Evolutionary conservation across 1,140 invertebrate genomes (phyloP).

Genomic region (Magallana gigas): DNA sequence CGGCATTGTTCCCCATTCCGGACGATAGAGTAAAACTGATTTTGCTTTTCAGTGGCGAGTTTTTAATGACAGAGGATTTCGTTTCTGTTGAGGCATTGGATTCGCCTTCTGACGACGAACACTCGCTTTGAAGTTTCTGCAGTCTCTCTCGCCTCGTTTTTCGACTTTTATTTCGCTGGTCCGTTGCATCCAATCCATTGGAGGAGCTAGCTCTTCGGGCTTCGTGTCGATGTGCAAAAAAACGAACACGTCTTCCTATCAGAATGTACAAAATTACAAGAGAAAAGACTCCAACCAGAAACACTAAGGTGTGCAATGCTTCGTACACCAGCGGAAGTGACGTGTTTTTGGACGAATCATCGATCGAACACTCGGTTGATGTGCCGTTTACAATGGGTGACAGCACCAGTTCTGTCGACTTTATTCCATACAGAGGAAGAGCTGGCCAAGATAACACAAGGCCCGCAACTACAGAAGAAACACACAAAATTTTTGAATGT

Average conservation of each 20-base stretch:
- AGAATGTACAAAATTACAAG: constrained; percentile 49
- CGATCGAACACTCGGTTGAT: constrained; percentile 50
- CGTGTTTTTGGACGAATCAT: constrained; percentile 37
- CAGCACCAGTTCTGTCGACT: constrained; percentile 18
- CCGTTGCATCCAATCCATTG: constrained; percentile 1
- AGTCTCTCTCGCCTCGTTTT: constrained; percentile 33
- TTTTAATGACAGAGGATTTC: background rate
- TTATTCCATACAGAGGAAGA: constrained; percentile 64
- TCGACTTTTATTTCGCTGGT: background rate
- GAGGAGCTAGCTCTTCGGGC: constrained; percentile 40
- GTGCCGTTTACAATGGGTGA: background rate
- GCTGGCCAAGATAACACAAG: constrained; percentile 61
- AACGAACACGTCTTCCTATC: constrained; percentile 51
- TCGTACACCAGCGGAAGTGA: constrained; percentile 34
- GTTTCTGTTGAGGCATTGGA: constrained; percentile 10
- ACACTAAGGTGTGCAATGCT: constrained; percentile 18
- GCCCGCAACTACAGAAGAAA: constrained; percentile 50
- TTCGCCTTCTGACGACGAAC: background rate
- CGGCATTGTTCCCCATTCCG: background rate
- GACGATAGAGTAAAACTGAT: constrained; percentile 2
- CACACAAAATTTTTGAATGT: constrained; percentile 59
- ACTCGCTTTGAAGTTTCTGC: background rate
- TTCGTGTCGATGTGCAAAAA: constrained; percentile 53
- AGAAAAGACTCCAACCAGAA: constrained; percentile 31
- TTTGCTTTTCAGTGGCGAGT: constrained; percentile 3